phyloP scores from a whole-genome alignment of 2,888 invertebrate genomes.

The Ernsta delagoae region DNA sequence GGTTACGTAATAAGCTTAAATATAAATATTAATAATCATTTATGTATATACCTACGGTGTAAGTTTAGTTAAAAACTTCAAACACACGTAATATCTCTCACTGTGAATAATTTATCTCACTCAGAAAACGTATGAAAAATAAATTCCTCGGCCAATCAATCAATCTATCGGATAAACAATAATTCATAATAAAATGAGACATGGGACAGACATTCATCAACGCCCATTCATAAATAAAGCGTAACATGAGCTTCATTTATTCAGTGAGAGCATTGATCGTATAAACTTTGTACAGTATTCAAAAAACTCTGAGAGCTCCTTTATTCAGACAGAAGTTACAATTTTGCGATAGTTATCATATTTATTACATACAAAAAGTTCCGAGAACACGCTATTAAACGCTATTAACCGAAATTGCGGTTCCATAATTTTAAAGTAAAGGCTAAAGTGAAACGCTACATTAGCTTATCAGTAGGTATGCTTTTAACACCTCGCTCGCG shows the following conservation, averaged over 20 bases:
- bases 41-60: too few species aligned
- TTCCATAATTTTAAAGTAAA: constrained; percentile 29
- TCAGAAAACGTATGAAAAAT: constrained; percentile 20
- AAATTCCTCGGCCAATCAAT: constrained; percentile 19
- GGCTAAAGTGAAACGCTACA: constrained; percentile 17
- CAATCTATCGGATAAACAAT: constrained; percentile 25
- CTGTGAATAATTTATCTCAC: neutral
- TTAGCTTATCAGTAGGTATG: constrained; percentile 29
- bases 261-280: constrained; percentile 19
- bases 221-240: constrained; percentile 34
- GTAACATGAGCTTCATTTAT: constrained; percentile 13
- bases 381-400: constrained; percentile 19
- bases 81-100: too few species aligned
- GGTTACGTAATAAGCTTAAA: too few species aligned
- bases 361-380: constrained; percentile 17
- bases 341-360: constrained; percentile 22
- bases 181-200: constrained; percentile 33
- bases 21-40: too few species aligned
- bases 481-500: constrained; percentile 31
- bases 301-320: neutral
- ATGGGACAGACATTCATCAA: constrained; percentile 20
- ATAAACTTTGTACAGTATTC: too few species aligned
- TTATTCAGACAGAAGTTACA: constrained; percentile 16
- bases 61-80: too few species aligned
- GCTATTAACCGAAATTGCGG: constrained; percentile 23